These are phyloP conservation scores for Arizona elegans DNA, from an alignment of 2,113 vertebrate species.

Conservation along the genomic window DNA sequence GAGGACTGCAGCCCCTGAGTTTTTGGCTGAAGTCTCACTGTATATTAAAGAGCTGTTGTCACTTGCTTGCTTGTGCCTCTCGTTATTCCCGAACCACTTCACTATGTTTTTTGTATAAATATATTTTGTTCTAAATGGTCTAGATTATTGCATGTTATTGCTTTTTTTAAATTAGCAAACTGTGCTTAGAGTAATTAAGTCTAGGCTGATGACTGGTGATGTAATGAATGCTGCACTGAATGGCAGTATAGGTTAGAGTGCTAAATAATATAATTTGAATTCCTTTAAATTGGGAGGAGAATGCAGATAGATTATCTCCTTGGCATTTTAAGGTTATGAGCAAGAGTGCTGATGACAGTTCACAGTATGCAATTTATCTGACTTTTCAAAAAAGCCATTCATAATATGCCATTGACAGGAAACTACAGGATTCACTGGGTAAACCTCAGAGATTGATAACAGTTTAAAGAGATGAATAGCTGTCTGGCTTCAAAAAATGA, in stretches of 20 bases:
- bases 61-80: no score
- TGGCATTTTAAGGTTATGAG: constrained; percentile 19
- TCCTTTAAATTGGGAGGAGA: neutral
- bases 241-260: constrained; percentile 5
- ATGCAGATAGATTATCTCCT: constrained; percentile 32
- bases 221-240: constrained; percentile 23
- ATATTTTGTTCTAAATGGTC: neutral
- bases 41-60: no score
- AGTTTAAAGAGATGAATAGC: constrained; percentile 4
- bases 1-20: no score
- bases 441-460: constrained; percentile 3
- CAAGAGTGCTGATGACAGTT: constrained; percentile 34
- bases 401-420: constrained; percentile 3
- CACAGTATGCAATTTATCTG: constrained; percentile 23
- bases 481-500: neutral
- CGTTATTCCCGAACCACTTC: no score
- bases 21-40: no score
- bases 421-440: constrained; percentile 14
- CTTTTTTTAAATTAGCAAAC: neutral
- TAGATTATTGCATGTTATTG: neutral
- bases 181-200: constrained; percentile 15
- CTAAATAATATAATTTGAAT: constrained; percentile 30
- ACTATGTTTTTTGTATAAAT: neutral
- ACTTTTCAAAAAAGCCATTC: constrained; percentile 29
- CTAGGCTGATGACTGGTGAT: neutral